Evolutionary conservation across 1,140 invertebrate genomes (phyloP).

Genomic region (Himalopsyche phryganea): DNA sequence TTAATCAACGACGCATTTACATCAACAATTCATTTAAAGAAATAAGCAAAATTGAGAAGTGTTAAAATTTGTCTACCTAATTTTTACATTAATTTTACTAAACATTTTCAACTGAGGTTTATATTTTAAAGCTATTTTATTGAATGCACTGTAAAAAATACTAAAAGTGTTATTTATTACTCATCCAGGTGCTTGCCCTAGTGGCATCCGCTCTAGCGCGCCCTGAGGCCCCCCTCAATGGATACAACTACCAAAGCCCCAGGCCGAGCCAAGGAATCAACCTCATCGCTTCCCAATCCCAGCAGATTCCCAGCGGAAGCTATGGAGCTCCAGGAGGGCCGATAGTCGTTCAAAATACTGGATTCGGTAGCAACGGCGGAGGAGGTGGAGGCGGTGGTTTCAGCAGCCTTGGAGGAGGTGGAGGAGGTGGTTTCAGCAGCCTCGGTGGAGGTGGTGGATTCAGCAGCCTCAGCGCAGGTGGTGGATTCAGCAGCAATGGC

Average conservation of each 20-base stretch:
- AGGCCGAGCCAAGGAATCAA: conserved; percentile 37
- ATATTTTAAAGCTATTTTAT: too few relatives aligned
- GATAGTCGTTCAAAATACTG: conserved; percentile 10
- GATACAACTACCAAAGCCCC: conserved; percentile 58
- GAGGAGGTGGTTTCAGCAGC: conserved; percentile 35
- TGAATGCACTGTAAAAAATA: too few relatives aligned
- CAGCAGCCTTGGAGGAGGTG: conserved; percentile 15
- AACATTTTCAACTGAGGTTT: too few relatives aligned
- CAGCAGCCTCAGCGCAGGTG: conserved; percentile 1
- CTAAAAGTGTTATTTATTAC: too few relatives aligned
- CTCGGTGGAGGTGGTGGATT: conserved; percentile 33
- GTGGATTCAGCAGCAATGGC: not conserved
- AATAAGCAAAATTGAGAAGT: too few relatives aligned
- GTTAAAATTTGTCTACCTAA: too few relatives aligned
- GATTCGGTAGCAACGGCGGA: not conserved
- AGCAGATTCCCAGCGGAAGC: conserved; percentile 1
- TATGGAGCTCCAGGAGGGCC: conserved; percentile 8
- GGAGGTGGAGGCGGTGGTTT: not conserved
- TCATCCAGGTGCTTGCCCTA: conserved; percentile 50
- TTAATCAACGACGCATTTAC: too few relatives aligned
- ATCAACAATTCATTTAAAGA: too few relatives aligned
- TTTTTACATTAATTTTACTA: too few relatives aligned
- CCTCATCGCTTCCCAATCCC: conserved; percentile 2
- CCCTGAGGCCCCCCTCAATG: conserved; percentile 50
- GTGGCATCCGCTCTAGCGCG: conserved; percentile 58